phyloP scores from a whole-genome alignment of 2,113 vertebrate species.

The Laticauda colubrina region DNA sequence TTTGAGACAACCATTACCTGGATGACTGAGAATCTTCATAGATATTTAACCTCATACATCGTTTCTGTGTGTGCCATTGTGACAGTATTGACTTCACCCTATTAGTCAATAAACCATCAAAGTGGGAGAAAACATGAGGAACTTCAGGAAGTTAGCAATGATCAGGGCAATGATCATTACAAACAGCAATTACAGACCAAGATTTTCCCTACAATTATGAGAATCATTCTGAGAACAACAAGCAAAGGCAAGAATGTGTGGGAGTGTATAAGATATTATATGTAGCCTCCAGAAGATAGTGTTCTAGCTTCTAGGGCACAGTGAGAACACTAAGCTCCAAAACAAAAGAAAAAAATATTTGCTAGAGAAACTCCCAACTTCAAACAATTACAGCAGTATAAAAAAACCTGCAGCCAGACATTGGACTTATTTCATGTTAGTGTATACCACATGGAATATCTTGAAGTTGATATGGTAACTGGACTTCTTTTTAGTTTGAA shows the following conservation, averaged over 20 bases:
- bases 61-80: background rate
- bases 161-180: background rate
- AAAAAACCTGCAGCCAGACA: background rate
- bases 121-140: background rate
- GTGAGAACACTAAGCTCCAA: slow-evolving; percentile 20
- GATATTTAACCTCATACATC: background rate
- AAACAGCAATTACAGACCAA: background rate
- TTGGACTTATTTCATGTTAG: background rate
- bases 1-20: background rate
- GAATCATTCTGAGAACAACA: background rate
- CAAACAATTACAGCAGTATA: background rate
- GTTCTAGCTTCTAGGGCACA: slow-evolving; percentile 3
- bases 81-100: background rate
- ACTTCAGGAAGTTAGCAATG: background rate
- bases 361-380: background rate
- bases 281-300: background rate
- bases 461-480: background rate
- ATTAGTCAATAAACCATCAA: background rate
- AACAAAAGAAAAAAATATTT: background rate
- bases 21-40: background rate
- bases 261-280: slow-evolving; percentile 1
- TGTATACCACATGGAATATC: background rate
- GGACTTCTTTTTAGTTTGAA: background rate
- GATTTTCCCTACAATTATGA: background rate
- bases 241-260: slow-evolving; percentile 10